Evolutionary conservation across 2,113 vertebrate species (phyloP).

Genomic region (Vanacampus margaritifer): DNA sequence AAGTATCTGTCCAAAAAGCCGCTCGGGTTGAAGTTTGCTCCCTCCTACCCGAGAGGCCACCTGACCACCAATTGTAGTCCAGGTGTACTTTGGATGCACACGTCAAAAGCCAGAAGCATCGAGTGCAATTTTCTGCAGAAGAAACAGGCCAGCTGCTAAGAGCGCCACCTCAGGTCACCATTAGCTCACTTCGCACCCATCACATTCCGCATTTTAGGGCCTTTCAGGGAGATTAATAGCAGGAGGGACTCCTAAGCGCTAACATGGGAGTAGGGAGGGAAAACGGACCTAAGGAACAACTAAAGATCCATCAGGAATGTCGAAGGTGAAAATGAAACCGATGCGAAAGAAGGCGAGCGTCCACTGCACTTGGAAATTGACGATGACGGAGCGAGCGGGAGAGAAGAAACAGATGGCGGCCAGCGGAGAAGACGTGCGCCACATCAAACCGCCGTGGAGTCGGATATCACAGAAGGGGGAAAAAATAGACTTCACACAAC

Average conservation of each 20-base stretch:
- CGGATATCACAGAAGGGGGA: no score
- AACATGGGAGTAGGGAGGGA: constrained; percentile 4
- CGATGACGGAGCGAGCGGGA: constrained; percentile 4
- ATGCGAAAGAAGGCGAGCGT: background rate
- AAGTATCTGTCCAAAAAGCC: no score
- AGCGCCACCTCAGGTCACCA: constrained; percentile 21
- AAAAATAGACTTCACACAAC: background rate
- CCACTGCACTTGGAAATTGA: background rate
- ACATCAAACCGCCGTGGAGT: background rate
- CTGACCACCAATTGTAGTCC: background rate
- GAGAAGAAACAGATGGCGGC: background rate
- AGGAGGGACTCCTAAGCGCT: background rate
- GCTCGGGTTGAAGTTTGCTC: background rate
- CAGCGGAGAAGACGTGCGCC: background rate
- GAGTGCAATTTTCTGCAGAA: constrained; percentile 43
- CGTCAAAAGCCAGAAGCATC: constrained; percentile 41
- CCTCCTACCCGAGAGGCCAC: background rate
- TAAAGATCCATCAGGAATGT: background rate
- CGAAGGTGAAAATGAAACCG: background rate
- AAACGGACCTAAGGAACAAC: background rate
- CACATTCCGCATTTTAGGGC: constrained; percentile 27
- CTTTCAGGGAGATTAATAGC: constrained; percentile 25
- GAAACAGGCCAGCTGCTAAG: constrained; percentile 33
- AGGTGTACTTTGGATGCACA: constrained; percentile 18
- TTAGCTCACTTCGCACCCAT: constrained; percentile 27